phyloP scores from a whole-genome alignment of 2,113 vertebrate genomes.

The Pangasianodon hypophthalmus region DNA sequence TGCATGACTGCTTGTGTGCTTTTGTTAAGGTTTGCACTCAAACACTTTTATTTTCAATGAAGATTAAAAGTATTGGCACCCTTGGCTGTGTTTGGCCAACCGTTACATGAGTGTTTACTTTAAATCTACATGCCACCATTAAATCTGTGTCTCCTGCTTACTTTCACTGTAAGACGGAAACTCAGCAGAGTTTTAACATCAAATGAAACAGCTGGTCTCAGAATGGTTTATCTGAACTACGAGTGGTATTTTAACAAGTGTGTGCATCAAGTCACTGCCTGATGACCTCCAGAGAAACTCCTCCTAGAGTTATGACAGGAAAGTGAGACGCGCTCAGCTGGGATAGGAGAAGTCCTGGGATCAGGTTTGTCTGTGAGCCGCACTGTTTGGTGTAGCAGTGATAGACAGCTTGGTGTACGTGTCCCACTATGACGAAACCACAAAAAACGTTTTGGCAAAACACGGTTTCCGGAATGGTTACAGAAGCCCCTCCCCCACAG shows the following conservation, averaged over 20 bases:
- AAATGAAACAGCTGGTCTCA: no score
- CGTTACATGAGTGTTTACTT: no score
- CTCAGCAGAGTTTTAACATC: no score
- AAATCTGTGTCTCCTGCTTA: background rate
- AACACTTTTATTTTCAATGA: background rate
- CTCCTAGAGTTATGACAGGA: background rate
- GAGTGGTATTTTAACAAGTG: background rate
- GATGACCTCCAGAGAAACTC: no score
- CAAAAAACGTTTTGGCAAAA: background rate
- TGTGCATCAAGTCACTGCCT: background rate
- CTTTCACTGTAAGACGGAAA: no score
- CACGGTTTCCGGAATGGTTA: background rate
- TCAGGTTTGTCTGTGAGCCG: background rate
- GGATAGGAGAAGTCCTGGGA: background rate
- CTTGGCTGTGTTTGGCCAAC: no score
- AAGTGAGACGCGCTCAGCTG: background rate
- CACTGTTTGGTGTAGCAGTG: no score
- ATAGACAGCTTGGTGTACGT: no score
- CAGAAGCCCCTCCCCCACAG: background rate
- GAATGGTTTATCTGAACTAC: background rate
- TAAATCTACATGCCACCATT: background rate
- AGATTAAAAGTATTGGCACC: background rate
- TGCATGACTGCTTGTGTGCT: background rate
- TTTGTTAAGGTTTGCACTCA: no score
- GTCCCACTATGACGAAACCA: background rate